These are phyloP conservation scores for Archilochus colubris DNA, from an alignment of 2,113 vertebrate species.

Conservation along the genomic window DNA sequence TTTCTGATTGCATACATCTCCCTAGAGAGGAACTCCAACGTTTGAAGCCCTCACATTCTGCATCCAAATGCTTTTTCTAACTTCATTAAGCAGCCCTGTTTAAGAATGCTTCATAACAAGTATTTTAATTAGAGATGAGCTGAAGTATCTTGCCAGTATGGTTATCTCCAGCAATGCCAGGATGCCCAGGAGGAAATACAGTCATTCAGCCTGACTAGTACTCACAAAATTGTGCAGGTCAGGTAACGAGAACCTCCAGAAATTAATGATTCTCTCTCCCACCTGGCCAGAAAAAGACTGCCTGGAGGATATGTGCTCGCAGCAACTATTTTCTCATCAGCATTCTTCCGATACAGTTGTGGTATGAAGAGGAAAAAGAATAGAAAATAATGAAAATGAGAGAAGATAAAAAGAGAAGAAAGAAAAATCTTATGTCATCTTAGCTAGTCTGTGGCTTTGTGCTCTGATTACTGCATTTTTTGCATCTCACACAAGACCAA, in stretches of 20 bases:
- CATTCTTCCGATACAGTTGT: background rate
- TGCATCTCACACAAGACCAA: background rate
- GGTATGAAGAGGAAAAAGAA: background rate
- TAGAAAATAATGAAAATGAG: background rate
- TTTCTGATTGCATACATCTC: slow-evolving; percentile 66
- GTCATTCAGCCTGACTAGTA: background rate
- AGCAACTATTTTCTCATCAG: slow-evolving; percentile 8
- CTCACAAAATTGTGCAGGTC: background rate
- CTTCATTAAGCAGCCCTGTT: slow-evolving; percentile 78
- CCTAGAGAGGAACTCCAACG: slow-evolving; percentile 69
- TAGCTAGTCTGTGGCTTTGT: background rate
- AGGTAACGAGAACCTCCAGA: background rate
- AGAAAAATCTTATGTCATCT: background rate
- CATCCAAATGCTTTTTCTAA: slow-evolving; percentile 77
- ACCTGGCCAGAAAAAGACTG: background rate
- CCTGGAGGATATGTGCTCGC: background rate
- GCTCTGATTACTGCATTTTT: background rate
- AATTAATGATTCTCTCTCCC: slow-evolving; percentile 13
- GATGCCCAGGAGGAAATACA: background rate
- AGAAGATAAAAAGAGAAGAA: background rate
- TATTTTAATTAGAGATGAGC: slow-evolving; percentile 76
- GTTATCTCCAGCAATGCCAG: background rate
- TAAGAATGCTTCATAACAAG: slow-evolving; percentile 76
- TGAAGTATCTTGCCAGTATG: slow-evolving; percentile 4
- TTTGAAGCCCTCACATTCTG: slow-evolving; percentile 71